A percentile compares a stretch with the other conserved stretches of the same genome.
Conservation (phyloP, 2,888 invertebrate species). For the Syrista parreyssii region DNA sequence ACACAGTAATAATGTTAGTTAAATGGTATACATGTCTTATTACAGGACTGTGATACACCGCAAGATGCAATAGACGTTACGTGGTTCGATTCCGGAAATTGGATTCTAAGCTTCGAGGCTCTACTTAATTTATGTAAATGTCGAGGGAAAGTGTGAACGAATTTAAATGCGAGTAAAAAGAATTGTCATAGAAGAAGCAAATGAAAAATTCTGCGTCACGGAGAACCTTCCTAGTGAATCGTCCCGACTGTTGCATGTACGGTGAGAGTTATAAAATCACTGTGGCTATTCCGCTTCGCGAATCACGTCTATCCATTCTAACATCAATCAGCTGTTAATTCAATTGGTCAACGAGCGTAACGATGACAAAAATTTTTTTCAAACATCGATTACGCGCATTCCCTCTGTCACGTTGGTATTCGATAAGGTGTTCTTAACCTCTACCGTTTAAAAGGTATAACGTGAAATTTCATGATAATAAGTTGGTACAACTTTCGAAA, state of each 20-base stretch:
- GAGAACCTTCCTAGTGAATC: neutral
- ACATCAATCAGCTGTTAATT: neutral
- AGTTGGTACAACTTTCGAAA: neutral
- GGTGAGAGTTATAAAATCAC: neutral
- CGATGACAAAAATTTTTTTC: neutral
- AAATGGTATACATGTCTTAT: neutral
- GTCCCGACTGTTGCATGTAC: neutral
- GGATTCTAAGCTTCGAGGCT: neutral
- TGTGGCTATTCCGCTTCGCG: neutral
- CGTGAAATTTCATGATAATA: neutral
- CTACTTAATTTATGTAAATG: neutral
- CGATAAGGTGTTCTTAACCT: neutral
- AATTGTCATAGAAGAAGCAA: neutral
- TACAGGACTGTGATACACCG: neutral
- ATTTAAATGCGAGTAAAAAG: neutral
- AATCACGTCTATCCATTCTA: neutral
- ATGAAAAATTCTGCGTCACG: neutral
- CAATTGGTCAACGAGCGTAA: slow-evolving; percentile 1
- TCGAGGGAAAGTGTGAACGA: neutral
- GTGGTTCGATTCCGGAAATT: neutral
- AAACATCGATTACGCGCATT: neutral
- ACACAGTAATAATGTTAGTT: neutral
- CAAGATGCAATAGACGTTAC: neutral
- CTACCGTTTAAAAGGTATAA: neutral
- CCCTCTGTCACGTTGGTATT: neutral